A percentile compares a stretch with the other conserved stretches of the same genome.
phyloP scores from a whole-genome alignment of 2,113 vertebrate species.

The Pithys albifrons region DNA sequence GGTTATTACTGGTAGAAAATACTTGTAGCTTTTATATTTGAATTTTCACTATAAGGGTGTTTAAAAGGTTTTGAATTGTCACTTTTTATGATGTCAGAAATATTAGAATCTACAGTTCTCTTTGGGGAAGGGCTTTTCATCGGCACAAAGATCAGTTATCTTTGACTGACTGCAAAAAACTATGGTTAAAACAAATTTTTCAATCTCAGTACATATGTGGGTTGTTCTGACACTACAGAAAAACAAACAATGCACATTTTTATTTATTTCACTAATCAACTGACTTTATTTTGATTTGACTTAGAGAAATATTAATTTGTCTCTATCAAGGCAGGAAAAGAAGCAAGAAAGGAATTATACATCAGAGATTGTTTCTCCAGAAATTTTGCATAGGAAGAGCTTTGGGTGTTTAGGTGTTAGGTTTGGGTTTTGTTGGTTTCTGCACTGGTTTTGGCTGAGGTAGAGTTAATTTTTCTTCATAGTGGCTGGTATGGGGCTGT shows the following conservation, averaged over 20 bases:
- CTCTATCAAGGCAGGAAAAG: background rate
- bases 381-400: background rate
- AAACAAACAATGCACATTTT: background rate
- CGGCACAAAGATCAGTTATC: background rate
- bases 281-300: background rate
- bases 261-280: background rate
- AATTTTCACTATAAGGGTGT: background rate
- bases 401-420: background rate
- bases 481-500: background rate
- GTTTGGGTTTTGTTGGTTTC: background rate
- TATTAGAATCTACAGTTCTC: background rate
- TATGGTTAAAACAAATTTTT: background rate
- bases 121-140: background rate
- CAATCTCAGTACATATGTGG: background rate
- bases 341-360: background rate
- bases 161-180: background rate
- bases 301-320: background rate
- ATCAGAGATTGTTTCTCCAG: background rate
- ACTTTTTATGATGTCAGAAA: background rate
- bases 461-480: background rate
- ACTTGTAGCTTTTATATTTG: background rate
- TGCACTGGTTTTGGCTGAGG: background rate
- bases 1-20: background rate
- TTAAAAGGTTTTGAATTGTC: background rate
- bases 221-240: background rate